phyloP scores from a whole-genome alignment of 2,888 invertebrate genomes.

The Rhaphigaster nebulosa region DNA sequence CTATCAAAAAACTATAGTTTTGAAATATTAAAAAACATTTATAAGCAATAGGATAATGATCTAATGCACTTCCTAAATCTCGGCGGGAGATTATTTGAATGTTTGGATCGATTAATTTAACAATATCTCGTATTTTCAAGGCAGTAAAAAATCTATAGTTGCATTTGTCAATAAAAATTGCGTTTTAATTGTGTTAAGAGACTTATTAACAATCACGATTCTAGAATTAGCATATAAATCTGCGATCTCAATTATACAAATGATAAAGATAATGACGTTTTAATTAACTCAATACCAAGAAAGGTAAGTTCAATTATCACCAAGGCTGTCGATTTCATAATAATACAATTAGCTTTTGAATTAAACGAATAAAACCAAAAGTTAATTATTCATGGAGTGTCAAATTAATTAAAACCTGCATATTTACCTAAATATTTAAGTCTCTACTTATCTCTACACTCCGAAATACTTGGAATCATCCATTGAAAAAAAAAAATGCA shows the following conservation, averaged over 20 bases:
- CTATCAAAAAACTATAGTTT: too few species aligned
- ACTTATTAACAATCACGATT: background rate
- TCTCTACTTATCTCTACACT: background rate
- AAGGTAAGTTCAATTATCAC: background rate
- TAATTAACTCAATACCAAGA: background rate
- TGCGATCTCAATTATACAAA: background rate
- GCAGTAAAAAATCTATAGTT: background rate
- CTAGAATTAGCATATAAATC: background rate
- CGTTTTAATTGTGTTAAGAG: background rate
- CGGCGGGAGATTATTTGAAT: too few species aligned
- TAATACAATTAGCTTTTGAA: background rate
- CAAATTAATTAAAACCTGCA: background rate
- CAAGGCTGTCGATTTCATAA: background rate
- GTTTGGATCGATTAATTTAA: too few species aligned
- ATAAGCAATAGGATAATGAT: too few species aligned
- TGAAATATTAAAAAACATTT: too few species aligned
- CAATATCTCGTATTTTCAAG: background rate
- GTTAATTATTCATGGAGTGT: background rate
- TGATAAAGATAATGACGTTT: background rate
- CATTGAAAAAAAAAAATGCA: background rate
- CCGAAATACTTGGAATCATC: background rate
- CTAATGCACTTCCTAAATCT: too few species aligned
- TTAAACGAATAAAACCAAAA: background rate
- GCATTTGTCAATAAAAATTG: background rate
- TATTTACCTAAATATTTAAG: background rate